Evolutionary conservation across 2,797 vertebrate genomes (phyloP), one percentile per base, ranked within the genome.

Genomic region (Sebastes glaucus): DNA sequence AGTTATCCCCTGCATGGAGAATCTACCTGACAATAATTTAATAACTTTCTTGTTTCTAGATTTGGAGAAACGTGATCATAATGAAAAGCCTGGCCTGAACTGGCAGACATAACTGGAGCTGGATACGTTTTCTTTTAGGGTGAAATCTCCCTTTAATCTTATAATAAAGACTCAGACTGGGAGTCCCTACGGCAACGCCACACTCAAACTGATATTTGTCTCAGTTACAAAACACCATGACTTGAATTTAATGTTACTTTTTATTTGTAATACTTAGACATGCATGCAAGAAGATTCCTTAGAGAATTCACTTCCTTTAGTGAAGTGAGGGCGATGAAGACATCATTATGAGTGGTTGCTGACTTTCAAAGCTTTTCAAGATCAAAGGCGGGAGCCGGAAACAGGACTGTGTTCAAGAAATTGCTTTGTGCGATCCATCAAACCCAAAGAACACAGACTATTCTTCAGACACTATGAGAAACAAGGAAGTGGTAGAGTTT

Each of bases 321-420:
- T 6, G 67, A 68, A 72, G 71, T 9, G 20, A 71, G 62, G 28
- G 49, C 23, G 52, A 85, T 64, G 72, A 83, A 86, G 88, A 88
- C 82, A 49, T 87, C 80, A 78, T 80, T 60, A 83, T 74, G 69
- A 84, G 62, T 25, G 52, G 70, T 30, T 71, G 69, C 84, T 72
- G 82, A 71, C 69, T 83, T 83, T 84, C 81, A 85, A 86, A 82
- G 83, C 33, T 11, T n/a, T 75, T 63, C 1, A 3, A 63, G 62
- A 88, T 89, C 70, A 86, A 85, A 87, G 35, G 38, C 6, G 42
- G 42, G 10, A 46, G 42, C 42, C 7, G 0, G 38, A 63, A 68
- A 64, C 71, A 23, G 30, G 38, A 42, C 77, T 32, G 13, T 25
- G 61, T 85, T 80, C 13, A 68, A 74, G 63, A 80, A 75, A 73